Evolutionary conservation across 2,888 invertebrate species (phyloP), one percentile per base, ranked within the genome.

Genomic region (Melieria crassipennis): DNA sequence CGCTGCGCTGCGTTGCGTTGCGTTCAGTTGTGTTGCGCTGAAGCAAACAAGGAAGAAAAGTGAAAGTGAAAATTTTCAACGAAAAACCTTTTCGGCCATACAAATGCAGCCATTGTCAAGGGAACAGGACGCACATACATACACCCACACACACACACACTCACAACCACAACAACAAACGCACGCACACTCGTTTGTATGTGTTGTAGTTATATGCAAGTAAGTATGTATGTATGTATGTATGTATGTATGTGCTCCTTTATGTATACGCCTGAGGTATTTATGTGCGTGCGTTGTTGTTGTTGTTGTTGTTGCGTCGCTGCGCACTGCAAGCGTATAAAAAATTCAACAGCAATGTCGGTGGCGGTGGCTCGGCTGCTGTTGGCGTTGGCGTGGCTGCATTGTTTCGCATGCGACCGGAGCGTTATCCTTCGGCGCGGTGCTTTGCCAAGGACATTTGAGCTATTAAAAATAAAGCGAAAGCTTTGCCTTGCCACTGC

Each of bases 401-500:
- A 63, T 13, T 55, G 60, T 56, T 69, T 55, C 47, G 13, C 45
- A 45, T n/a, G 50, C 62, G 47, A 30, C 30, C 30, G 30, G 30
- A 60, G 47, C 66, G 65, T 47, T 82, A 81, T 82, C 81, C 83
- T 82, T 83, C 82, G 79, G 78, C 77, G 79, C 77, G 76, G 77
- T 78, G 81, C 83, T 82, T 82, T 81, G 83, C 85, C 85, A 85
- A 85, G 85, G 85, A 85, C 85, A 85, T 83, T 84, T 79, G 76
- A 82, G 81, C 83, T 81, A 85, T 85, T 84, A 85, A 84, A 83
- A 79, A 61, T 61, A 74, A 66, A 81, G 78, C 78, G 79, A 79
- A 79, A 80, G 80, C 80, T 79, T 74, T 77, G 47, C 9, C 56
- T 57, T 10, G 30, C 52, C 48, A 60, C 13, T 62, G 63, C 60